Conservation (phyloP, 2,797 vertebrate species). For the Anisognathus igniventris region DNA sequence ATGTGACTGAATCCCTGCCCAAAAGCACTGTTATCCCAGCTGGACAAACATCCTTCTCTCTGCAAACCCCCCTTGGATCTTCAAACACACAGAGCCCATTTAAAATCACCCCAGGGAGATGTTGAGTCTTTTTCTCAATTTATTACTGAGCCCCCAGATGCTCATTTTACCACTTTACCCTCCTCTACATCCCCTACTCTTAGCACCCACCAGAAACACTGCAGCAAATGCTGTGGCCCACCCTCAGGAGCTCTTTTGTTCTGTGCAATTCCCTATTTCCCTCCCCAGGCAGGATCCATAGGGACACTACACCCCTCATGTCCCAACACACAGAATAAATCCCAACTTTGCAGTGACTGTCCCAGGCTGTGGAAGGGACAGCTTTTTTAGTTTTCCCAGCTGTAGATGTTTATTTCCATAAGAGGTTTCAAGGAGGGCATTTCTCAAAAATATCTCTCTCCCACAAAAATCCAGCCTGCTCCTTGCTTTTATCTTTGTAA, state of each 20-base stretch:
- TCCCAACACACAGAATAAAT: not conserved
- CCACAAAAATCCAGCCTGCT: not conserved
- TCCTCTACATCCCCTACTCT: not conserved
- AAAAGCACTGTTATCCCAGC: not conserved
- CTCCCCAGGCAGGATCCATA: not conserved
- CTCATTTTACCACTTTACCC: not conserved
- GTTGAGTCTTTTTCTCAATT: not conserved
- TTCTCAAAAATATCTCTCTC: not conserved
- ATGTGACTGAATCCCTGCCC: not conserved
- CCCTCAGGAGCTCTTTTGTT: not conserved
- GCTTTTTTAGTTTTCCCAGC: not conserved
- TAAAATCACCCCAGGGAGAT: not conserved
- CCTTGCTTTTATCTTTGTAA: conserved; percentile 7
- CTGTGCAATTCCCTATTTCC: not conserved
- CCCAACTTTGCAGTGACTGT: not conserved
- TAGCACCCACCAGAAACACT: not conserved
- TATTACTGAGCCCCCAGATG: not conserved
- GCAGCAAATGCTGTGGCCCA: not conserved
- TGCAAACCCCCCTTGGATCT: not conserved
- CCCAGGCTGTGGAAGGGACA: not conserved
- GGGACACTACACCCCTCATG: not conserved
- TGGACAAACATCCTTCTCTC: not conserved
- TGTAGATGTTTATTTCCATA: not conserved
- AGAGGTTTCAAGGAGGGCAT: not conserved
- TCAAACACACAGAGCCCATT: not conserved